These are phyloP conservation scores for Lasioglossum calceatum DNA, from an alignment of 2,888 invertebrate genomes.

Conservation along the genomic window DNA sequence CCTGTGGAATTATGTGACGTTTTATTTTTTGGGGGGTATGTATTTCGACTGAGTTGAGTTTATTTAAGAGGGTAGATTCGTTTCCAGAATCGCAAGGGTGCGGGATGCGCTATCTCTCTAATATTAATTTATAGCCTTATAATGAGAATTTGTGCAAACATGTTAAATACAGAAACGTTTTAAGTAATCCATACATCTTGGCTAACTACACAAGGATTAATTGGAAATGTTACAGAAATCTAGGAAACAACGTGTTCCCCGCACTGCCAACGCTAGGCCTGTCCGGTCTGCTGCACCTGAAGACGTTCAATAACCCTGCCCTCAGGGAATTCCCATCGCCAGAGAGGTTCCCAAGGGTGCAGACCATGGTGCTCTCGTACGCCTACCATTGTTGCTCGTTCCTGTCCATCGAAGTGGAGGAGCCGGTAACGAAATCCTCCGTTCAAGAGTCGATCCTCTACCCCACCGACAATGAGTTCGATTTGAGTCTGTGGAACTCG, in stretches of 20 bases:
- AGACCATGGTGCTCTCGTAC: conserved; percentile 94
- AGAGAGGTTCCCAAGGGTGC: conserved; percentile 93
- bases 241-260: conserved; percentile 95
- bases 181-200: too few species aligned
- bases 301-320: conserved; percentile 96
- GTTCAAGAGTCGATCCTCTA: conserved; percentile 89
- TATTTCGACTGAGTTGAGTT: too few species aligned
- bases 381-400: conserved; percentile 99
- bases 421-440: conserved; percentile 81
- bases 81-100: too few species aligned
- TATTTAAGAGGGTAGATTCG: too few species aligned
- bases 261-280: conserved; percentile 93
- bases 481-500: conserved; percentile 92
- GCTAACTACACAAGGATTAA: too few species aligned
- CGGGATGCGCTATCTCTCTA: too few species aligned
- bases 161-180: too few species aligned
- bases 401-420: conserved; percentile 86
- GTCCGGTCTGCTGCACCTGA: conserved; percentile 92
- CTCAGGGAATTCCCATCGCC: conserved; percentile 95
- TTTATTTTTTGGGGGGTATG: too few species aligned
- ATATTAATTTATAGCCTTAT: too few species aligned
- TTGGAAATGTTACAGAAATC: conserved; percentile 88
- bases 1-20: too few species aligned
- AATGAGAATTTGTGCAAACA: too few species aligned
- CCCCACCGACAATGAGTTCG: conserved; percentile 89